Base-by-base conservation (phyloP, 2,113 vertebrate species). In the Solea solea region DNA sequence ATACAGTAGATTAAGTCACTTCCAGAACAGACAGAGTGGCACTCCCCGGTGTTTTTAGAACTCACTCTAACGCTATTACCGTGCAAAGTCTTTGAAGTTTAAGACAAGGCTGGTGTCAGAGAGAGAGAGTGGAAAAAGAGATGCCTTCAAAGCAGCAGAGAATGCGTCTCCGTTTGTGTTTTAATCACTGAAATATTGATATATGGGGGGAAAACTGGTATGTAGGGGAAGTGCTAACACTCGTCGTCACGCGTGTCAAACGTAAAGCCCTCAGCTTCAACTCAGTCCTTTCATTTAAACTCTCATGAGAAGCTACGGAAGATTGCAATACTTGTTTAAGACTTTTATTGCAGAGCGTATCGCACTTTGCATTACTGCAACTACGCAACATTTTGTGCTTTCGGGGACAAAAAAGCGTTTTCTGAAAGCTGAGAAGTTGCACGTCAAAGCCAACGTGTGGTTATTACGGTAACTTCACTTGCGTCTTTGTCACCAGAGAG, bases 21-120 rank as follows among this genome's bases (percentile, higher is more conserved):
- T 52, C n/a, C n/a, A 21, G 45, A 74, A 16, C 52, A 55, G 52
- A 51, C 49, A 64, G 56, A 65, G 21, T 0, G 0, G 41, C 27
- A 9, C 48, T 62, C 42, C 28, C 14, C 9, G 11, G 7, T 14
- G 14, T 34, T 48, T 56, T 28, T 16, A 16, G 13, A 40, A 40
- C 8, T 28, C 16, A 21, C 41, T 48, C 34, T 46, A 52, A 46
- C 68, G n/a, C 16, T 11, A 42, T 74, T 55, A 11, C 58, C 52
- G 44, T 16, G 0, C 7, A 9, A 71, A 59, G 13, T 34, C 53
- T 67, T 70, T 77, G 39, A 80, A 70, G 42, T 54, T 21, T 16
- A 8, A 60, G n/a, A 64, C 9, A 13, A 6, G 34, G 28, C 64
- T 57, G 57, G 16, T 61, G 74, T 81, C 68, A 78, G 6, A 13